phyloP scores from a whole-genome alignment of 2,113 vertebrate genomes.

The Lonchura striata region DNA sequence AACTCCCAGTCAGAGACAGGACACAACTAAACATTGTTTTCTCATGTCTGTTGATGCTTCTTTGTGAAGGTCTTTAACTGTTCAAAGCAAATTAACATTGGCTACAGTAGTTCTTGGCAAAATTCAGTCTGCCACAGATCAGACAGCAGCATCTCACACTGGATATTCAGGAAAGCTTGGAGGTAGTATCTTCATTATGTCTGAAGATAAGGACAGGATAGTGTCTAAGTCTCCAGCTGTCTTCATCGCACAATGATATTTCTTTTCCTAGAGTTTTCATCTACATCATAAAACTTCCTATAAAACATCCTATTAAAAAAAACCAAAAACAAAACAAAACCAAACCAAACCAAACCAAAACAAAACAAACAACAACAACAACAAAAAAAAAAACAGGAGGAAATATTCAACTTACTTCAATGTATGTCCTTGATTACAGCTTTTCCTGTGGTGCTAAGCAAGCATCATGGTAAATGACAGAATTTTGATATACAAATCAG shows the following conservation, averaged over 20 bases:
- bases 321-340: neutral
- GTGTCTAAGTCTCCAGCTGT: neutral
- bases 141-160: neutral
- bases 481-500: neutral
- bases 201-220: neutral
- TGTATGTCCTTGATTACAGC: neutral
- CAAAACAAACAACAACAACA: neutral
- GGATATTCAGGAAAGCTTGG: neutral
- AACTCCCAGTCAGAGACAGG: neutral
- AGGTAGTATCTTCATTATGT: neutral
- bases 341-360: neutral
- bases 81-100: neutral
- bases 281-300: neutral
- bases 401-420: neutral
- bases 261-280: neutral
- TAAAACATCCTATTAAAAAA: neutral
- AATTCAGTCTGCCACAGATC: neutral
- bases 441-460: neutral
- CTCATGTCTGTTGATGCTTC: neutral
- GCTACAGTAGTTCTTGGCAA: neutral
- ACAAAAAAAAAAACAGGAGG: neutral
- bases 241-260: fast-evolving
- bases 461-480: neutral
- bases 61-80: neutral
- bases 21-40: neutral